phyloP scores from a whole-genome alignment of 2,113 vertebrate genomes.

The Tapirus terrestris region DNA sequence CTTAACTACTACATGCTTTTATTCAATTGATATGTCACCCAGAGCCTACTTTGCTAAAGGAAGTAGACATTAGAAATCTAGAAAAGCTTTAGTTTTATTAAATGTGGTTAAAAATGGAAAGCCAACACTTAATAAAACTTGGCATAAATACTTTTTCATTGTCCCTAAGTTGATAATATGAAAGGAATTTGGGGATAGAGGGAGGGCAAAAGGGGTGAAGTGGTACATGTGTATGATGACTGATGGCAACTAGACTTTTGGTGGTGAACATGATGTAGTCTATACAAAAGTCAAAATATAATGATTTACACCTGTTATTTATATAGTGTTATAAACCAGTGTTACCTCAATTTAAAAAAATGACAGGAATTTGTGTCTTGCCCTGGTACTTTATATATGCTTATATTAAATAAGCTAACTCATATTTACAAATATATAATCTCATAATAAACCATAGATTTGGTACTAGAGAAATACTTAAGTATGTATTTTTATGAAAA shows the following conservation, averaged over 20 bases:
- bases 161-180: neutral
- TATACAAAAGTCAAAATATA: too few species aligned
- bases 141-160: neutral
- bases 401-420: neutral
- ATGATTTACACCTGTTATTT: too few species aligned
- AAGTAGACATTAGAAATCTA: constrained; percentile 2
- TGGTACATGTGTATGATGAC: too few species aligned
- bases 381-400: neutral
- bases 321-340: too few species aligned
- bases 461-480: neutral
- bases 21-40: neutral
- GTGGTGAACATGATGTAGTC: too few species aligned
- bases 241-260: too few species aligned
- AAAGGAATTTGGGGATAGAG: neutral
- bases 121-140: neutral
- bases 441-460: neutral
- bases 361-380: neutral
- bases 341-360: too few species aligned
- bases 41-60: neutral
- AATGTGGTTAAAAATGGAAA: neutral
- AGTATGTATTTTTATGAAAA: neutral
- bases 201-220: too few species aligned
- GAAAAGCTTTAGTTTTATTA: neutral
- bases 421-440: neutral
- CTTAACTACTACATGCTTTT: neutral